Percentiles rank a stretch among this genome's conserved stretches.
phyloP scores from a whole-genome alignment of 2,888 invertebrate genomes.

The Pycnomerus fuliginosus region DNA sequence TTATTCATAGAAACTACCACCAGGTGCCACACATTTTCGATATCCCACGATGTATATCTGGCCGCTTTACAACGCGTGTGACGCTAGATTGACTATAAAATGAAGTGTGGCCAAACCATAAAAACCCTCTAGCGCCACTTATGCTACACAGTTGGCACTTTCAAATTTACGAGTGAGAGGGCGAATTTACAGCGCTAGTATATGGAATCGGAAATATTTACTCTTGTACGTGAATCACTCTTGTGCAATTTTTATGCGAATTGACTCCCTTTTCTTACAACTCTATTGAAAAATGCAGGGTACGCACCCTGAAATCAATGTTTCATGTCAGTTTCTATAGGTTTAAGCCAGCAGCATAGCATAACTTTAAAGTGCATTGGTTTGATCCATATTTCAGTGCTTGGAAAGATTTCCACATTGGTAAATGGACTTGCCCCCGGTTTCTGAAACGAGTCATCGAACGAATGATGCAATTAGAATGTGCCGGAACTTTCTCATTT shows the following conservation, averaged over 20 bases:
- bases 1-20: constrained; percentile 16
- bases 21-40: constrained; percentile 23
- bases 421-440: too few species aligned
- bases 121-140: constrained; percentile 22
- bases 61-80: constrained; percentile 21
- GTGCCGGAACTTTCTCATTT: too few species aligned
- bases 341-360: too few species aligned
- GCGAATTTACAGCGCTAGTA: constrained; percentile 24
- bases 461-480: too few species aligned
- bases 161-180: constrained; percentile 25
- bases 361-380: too few species aligned
- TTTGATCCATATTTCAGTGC: too few species aligned
- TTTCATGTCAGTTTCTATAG: constrained; percentile 11
- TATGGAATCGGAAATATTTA: constrained; percentile 25
- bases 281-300: constrained; percentile 13
- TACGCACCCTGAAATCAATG: constrained; percentile 8
- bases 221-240: constrained; percentile 16
- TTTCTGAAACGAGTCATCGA: too few species aligned
- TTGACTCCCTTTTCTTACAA: constrained; percentile 16
- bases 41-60: constrained; percentile 19
- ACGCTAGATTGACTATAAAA: constrained; percentile 30
- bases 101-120: constrained; percentile 29
- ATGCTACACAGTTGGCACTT: constrained; percentile 29
- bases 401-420: too few species aligned
- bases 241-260: constrained; percentile 19